Evolutionary conservation across 2,113 vertebrate species (phyloP), one percentile per base, ranked within the genome.

Genomic region (Odocoileus hemionus): DNA sequence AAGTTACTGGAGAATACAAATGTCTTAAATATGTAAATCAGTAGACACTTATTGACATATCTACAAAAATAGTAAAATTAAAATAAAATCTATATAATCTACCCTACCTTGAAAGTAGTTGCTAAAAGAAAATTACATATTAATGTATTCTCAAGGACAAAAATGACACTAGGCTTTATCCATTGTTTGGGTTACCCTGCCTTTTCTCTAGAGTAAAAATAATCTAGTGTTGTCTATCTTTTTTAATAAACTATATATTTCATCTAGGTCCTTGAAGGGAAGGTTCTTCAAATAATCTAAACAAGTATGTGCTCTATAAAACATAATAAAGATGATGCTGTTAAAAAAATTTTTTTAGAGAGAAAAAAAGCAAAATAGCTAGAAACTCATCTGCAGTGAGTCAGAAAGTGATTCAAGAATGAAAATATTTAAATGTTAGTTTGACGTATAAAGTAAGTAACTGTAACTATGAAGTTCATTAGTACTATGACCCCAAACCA

Each of bases 291-390:
- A 95, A 84, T 84, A 91, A 96, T 55, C 74, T 87, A 97, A 93
- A 93, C 23, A 86, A 61, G 54, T 86, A 55, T 55, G 80, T 83
- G 86, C 80, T 91, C 64, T 95, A 78, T 84, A 87, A 83, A 57
- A 84, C 79, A 85, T 19, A 55, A 76, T 60, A 86, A 96, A 88
- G 16, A 92, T 39, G 19, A 90, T 79, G 43, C 57, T 85, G 84
- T 79, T 36, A 39, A 86, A 36, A 47, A 74, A 82, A 54, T 47
- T 70, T 76, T 95, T 89, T 89, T 26, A 89, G n/a, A 54, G 33
- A 54, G 39, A 96, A 96, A 96, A 89, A 92, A 86, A 76, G n/a
- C 70, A 93, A 94, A 95, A 87, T 36, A 86, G 25, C 64, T 89
- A 96, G 60, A 95, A 86, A 88, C 26, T 93, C 47, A 95, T 28